Evolutionary conservation across 2,888 invertebrate genomes (phyloP), one percentile per base, ranked within the genome.

Genomic region (Drosophila paracracens): DNA sequence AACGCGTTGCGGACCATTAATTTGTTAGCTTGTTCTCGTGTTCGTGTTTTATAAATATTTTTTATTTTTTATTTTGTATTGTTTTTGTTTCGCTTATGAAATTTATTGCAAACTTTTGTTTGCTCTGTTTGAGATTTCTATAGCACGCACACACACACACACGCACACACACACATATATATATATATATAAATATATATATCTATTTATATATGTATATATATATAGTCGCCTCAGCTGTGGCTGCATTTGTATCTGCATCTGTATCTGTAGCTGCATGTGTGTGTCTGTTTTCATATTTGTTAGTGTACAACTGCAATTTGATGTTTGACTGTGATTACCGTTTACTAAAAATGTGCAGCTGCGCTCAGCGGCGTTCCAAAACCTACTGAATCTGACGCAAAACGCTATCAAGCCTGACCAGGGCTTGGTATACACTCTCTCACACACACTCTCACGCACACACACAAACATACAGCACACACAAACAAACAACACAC

Each of bases 361-460:
- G 88, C 91, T 91, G 90, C 88, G 85, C 90, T 82, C 83, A 83
- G 81, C 90, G 91, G 91, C 83, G 91, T 89, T 91, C 88, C 78
- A 91, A 92, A 89, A 88, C 89, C 82, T 88, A 91, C 91, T 87
- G 76, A 86, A 51, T 88, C 79, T 61, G 58, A 65, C 53, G 59
- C 61, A 60, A 71, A 52, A 35, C 63, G 56, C 52, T 62, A 59
- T 38, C 51, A 57, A 62, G 60, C 67, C 58, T 54, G 70, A 53
- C 43, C 52, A 63, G n/a, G 50, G 76, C 53, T 61, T 58, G 57
- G 8, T 36, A 38, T 53, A 50, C 52, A 35, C 29, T 61, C 82
- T 63, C 58, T 58, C 35, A 51, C 53, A 63, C 43, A 56, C 50
- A 64, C 54, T 29, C 72, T 35, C 35, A 13, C 2, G 40, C 4